Evolutionary conservation across 2,797 vertebrate genomes (phyloP).

Genomic region (Cottoperca gobio): DNA sequence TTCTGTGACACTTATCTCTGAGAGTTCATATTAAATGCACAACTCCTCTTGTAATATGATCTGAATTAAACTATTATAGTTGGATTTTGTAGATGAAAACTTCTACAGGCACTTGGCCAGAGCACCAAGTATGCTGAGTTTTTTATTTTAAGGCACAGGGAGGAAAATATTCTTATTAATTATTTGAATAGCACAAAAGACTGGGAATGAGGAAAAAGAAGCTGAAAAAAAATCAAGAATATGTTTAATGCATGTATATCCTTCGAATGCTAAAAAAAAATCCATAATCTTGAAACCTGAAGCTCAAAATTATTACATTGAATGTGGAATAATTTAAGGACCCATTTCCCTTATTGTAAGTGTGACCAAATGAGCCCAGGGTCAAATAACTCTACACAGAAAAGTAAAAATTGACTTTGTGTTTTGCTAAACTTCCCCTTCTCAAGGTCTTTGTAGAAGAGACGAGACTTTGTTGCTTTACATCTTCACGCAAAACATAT

Average conservation of each 20-base stretch:
- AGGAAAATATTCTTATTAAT: not conserved
- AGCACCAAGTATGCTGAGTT: not conserved
- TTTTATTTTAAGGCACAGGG: not conserved
- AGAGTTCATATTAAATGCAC: not conserved
- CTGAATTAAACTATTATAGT: not conserved
- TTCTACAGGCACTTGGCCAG: fast-evolving
- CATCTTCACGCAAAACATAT: not conserved
- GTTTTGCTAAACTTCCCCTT: not conserved
- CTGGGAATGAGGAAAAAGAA: not conserved
- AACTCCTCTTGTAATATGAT: not conserved
- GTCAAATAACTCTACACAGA: not conserved
- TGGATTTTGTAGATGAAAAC: not conserved
- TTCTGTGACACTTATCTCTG: not conserved
- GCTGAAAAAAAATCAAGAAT: not conserved
- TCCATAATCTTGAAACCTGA: not conserved
- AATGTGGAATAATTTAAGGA: slow-evolving; percentile 7
- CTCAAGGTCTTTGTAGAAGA: not conserved
- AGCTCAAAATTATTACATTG: not conserved
- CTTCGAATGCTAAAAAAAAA: not conserved
- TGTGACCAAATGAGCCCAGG: not conserved
- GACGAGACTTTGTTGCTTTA: not conserved
- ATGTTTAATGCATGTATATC: not conserved
- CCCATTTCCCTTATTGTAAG: not conserved
- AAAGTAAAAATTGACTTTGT: not conserved
- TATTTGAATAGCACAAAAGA: not conserved